These are phyloP conservation scores for Dipodomys merriami DNA, from an alignment of 2,113 vertebrate species.

Conservation along the genomic window DNA sequence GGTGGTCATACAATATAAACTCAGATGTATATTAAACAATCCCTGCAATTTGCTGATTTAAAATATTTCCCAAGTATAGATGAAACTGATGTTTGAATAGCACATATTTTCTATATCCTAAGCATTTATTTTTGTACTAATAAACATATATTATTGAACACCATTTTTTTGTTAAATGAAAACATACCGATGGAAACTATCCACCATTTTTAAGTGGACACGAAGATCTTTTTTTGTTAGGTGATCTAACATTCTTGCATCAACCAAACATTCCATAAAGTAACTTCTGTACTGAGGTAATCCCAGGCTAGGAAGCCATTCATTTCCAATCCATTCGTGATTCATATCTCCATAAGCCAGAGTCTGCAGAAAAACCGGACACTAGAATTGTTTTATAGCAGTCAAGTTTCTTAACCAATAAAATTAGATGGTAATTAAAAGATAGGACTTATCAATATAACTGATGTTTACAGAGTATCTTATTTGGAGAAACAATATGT, in stretches of 20 bases:
- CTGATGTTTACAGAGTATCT: background rate
- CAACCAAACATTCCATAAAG: slow-evolving; percentile 99
- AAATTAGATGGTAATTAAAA: slow-evolving; percentile 71
- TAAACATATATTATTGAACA: background rate
- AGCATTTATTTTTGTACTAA: background rate
- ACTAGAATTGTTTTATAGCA: slow-evolving; percentile 83
- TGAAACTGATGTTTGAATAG: background rate
- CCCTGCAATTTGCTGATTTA: background rate
- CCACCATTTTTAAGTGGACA: slow-evolving; percentile 99
- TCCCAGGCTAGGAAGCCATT: slow-evolving; percentile 98
- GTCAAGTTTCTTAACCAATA: slow-evolving; percentile 78
- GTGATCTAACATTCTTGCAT: slow-evolving; percentile 98
- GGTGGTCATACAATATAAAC: background rate
- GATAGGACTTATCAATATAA: background rate
- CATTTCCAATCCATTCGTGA: slow-evolving; percentile 99
- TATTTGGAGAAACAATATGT: slow-evolving; percentile 19
- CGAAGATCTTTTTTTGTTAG: slow-evolving; percentile 99
- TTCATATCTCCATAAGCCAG: slow-evolving; percentile 99
- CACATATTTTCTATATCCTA: background rate
- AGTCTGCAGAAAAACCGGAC: slow-evolving; percentile 87
- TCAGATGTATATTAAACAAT: background rate
- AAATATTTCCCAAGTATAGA: background rate
- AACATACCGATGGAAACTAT: slow-evolving; percentile 98
- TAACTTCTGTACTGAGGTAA: slow-evolving; percentile 99
- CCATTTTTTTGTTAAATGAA: background rate